Conservation (phyloP, 2,797 vertebrate genomes). For the Cyclura pinguis region DNA sequence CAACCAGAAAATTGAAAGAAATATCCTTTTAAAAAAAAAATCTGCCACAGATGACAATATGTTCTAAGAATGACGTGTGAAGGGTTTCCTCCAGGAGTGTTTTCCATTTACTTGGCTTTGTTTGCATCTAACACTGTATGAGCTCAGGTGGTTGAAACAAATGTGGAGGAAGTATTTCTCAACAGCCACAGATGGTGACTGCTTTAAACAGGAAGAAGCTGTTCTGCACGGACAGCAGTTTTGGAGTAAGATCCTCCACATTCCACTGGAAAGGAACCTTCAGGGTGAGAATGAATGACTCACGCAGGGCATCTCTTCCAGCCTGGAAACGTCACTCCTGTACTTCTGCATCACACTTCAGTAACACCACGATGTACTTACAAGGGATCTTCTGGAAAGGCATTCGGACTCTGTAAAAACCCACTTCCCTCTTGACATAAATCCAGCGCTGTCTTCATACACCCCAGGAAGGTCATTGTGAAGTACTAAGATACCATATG, state of each 20-base stretch:
- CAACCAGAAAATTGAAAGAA: neutral
- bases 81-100: constrained; percentile 49
- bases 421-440: too few relatives aligned
- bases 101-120: constrained; percentile 65
- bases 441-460: too few relatives aligned
- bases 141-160: constrained; percentile 28
- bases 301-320: constrained; percentile 19
- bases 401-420: too few relatives aligned
- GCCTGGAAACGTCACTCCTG: neutral
- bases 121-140: constrained; percentile 38
- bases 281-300: constrained; percentile 38
- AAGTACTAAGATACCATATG: too few relatives aligned
- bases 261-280: constrained; percentile 37
- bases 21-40: neutral
- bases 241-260: constrained; percentile 31
- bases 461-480: too few relatives aligned
- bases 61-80: constrained; percentile 50
- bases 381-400: too few relatives aligned
- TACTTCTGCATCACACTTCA: neutral
- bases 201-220: neutral
- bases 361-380: neutral
- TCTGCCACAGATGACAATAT: constrained; percentile 45
- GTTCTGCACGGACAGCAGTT: constrained; percentile 26
- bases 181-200: neutral
- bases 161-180: constrained; percentile 8